These are phyloP conservation scores for Blomia tropicalis DNA, from an alignment of 2,888 invertebrate species.

Conservation along the genomic window DNA sequence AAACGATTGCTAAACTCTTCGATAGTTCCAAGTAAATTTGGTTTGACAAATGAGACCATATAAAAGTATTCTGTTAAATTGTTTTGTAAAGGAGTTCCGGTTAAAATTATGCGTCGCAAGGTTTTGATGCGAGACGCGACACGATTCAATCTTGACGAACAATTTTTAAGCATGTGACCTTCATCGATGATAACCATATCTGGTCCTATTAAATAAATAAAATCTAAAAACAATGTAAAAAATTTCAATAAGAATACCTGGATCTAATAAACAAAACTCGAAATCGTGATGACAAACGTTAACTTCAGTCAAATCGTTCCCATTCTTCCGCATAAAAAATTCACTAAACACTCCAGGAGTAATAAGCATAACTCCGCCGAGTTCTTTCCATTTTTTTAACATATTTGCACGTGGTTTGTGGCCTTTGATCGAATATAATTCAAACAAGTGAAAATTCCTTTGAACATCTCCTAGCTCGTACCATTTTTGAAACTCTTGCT, in stretches of 20 bases:
- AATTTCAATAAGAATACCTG: no score
- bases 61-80: constrained; percentile 90
- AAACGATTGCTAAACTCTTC: constrained; percentile 92
- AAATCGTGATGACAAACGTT: constrained; percentile 46
- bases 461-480: constrained; percentile 35
- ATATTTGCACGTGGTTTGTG: not conserved
- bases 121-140: constrained; percentile 65
- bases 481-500: constrained; percentile 77
- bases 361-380: constrained; percentile 77
- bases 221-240: no score
- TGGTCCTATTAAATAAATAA: constrained; percentile 40
- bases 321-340: constrained; percentile 38
- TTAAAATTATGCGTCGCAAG: constrained; percentile 74
- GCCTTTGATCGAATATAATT: constrained; percentile 35
- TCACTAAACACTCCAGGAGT: constrained; percentile 91
- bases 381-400: constrained; percentile 58
- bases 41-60: constrained; percentile 92
- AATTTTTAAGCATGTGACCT: constrained; percentile 84
- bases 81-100: constrained; percentile 94
- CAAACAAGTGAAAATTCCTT: not conserved
- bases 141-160: not conserved
- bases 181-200: constrained; percentile 93
- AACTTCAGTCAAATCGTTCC: no score
- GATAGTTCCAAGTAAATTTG: constrained; percentile 87
- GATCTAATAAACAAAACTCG: constrained; percentile 28